These are phyloP conservation scores for Polypterus senegalus DNA, from an alignment of 2,113 vertebrate genomes.

Conservation along the genomic window DNA sequence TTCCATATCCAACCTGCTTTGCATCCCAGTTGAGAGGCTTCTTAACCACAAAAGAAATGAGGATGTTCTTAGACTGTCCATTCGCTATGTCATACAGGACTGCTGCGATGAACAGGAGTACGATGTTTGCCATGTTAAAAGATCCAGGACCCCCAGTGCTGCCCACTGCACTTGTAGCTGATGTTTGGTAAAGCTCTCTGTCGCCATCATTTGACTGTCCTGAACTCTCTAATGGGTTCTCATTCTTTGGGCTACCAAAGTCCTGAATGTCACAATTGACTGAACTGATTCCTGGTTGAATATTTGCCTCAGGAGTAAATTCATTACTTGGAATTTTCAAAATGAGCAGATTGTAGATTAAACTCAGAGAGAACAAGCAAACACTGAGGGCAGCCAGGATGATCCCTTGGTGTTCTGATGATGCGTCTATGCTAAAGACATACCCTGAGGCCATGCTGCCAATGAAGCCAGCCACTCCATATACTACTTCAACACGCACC, in stretches of 20 bases:
- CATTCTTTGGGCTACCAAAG: too few relatives aligned
- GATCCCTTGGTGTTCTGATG: conserved; percentile 43
- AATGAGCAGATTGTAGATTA: conserved; percentile 52
- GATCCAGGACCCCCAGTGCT: conserved; percentile 5
- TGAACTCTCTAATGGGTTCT: not conserved
- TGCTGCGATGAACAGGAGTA: conserved; percentile 58
- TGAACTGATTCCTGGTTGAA: conserved; percentile 13
- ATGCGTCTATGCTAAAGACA: conserved; percentile 55
- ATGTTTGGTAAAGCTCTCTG: conserved; percentile 12
- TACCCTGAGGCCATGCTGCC: conserved; percentile 80
- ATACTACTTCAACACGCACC: conserved; percentile 65
- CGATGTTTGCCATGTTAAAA: conserved; percentile 21
- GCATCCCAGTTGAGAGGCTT: conserved; percentile 73
- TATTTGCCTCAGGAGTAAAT: conserved; percentile 19
- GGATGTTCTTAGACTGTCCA: conserved; percentile 55
- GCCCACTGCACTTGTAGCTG: not conserved
- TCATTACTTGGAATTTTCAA: conserved; percentile 34
- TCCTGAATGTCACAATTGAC: not conserved
- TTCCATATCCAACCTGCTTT: conserved; percentile 68
- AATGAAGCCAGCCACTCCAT: conserved; percentile 66
- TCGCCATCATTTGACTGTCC: conserved; percentile 16
- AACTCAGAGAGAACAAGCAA: conserved; percentile 49
- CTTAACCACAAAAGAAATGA: conserved; percentile 66
- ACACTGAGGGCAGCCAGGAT: conserved; percentile 58
- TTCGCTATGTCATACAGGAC: conserved; percentile 67